Percentiles rank a stretch among this genome's conserved stretches.
These are phyloP conservation scores for Psammodynastes pulverulentus DNA, from an alignment of 2,113 vertebrate genomes.

Conservation along the genomic window DNA sequence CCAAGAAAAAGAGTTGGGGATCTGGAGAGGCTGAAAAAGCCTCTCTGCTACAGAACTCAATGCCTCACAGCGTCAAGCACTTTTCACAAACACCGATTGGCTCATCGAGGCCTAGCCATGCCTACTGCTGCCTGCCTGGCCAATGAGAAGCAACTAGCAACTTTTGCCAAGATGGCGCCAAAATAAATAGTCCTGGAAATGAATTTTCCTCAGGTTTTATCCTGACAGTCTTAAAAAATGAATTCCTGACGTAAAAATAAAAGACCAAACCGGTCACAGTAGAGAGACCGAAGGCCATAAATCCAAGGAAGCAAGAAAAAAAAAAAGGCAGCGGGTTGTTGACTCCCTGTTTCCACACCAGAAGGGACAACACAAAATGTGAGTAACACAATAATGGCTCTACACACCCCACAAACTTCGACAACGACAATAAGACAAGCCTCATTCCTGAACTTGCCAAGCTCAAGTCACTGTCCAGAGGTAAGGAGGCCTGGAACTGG, in stretches of 20 bases:
- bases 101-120: not conserved
- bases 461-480: not conserved
- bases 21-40: not conserved
- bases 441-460: not conserved
- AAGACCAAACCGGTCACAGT: not conserved
- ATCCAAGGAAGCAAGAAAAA: not conserved
- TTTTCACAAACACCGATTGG: not conserved
- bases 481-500: not conserved
- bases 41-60: not conserved
- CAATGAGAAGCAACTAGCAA: not conserved
- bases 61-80: not conserved
- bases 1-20: not conserved
- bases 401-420: not conserved
- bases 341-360: not conserved
- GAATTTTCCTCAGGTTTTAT: not conserved
- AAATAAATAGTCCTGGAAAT: not conserved
- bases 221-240: not conserved
- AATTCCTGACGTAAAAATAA: not conserved
- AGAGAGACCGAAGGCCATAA: not conserved
- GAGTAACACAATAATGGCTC: not conserved
- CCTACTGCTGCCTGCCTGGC: not conserved
- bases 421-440: not conserved
- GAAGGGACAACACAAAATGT: not conserved
- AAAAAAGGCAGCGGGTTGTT: not conserved
- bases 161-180: not conserved